Evolutionary conservation across 2,113 vertebrate genomes (phyloP).

Genomic region (Madoqua kirkii): DNA sequence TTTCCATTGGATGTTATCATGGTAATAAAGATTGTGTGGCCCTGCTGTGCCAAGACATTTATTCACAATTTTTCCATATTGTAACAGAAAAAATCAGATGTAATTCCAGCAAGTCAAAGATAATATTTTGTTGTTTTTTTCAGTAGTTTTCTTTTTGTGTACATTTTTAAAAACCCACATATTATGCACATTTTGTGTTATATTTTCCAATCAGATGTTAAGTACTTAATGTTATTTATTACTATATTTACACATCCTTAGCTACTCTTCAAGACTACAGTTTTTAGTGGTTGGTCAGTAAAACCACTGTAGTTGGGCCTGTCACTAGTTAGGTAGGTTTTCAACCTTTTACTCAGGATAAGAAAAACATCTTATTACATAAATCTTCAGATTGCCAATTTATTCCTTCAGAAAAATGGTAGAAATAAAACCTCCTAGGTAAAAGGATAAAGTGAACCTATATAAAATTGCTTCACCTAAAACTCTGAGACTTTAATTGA

Average conservation of each 20-base stretch:
- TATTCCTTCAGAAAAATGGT: conserved; percentile 20
- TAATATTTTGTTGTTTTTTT: background rate
- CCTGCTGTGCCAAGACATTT: background rate
- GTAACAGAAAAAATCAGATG: background rate
- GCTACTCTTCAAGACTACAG: background rate
- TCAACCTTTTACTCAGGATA: background rate
- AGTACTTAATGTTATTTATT: background rate
- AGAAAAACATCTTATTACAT: background rate
- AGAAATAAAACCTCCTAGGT: background rate
- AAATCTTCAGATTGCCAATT: background rate
- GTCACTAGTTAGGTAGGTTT: background rate
- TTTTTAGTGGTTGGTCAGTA: background rate
- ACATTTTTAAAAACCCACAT: background rate
- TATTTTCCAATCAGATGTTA: background rate
- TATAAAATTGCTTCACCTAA: background rate
- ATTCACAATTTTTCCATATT: background rate
- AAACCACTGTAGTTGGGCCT: background rate
- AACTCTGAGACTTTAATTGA: background rate
- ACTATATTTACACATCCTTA: background rate
- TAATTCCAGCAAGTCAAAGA: background rate
- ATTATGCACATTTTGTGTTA: conserved; percentile 11
- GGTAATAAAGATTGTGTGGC: background rate
- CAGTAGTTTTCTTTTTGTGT: background rate
- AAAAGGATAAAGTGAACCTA: background rate
- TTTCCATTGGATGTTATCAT: background rate